A percentile compares a stretch with the other conserved stretches of the same genome.
Conservation (phyloP, 2,113 vertebrate genomes). For the Clarias macrocephalus region DNA sequence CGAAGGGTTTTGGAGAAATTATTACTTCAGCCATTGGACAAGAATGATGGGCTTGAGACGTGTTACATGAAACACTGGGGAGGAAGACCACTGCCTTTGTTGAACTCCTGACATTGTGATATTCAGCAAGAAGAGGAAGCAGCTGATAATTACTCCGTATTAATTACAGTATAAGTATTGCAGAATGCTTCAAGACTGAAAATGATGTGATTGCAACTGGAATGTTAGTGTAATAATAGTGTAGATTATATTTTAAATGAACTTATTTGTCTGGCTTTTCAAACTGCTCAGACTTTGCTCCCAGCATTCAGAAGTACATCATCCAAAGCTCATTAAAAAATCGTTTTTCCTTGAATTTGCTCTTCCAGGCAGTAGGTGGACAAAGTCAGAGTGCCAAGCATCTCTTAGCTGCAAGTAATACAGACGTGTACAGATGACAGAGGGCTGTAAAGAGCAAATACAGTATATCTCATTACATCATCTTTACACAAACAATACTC, state of each 20-base stretch:
- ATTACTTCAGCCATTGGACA: no score
- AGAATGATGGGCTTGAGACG: no score
- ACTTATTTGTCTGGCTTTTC: no score
- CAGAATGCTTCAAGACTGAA: no score
- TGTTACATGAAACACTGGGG: no score
- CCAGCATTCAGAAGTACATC: neutral
- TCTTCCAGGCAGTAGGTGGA: neutral
- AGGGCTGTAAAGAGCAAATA: neutral
- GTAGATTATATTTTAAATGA: neutral
- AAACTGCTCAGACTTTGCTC: neutral
- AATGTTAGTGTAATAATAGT: neutral
- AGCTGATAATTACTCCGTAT: no score
- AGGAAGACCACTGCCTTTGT: no score
- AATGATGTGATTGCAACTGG: no score
- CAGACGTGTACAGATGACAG: neutral
- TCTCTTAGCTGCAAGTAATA: neutral
- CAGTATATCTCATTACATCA: neutral
- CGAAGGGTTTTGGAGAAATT: no score
- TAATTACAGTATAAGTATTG: no score
- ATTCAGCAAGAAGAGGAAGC: no score
- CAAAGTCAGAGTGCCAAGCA: neutral
- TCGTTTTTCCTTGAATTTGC: neutral
- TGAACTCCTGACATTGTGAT: no score
- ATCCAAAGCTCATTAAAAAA: neutral
- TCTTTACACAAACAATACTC: neutral